These are phyloP conservation scores for Heliocidaris tuberculata DNA, from an alignment of 35 echinoderm and acorn worm species.

Conservation along the genomic window DNA sequence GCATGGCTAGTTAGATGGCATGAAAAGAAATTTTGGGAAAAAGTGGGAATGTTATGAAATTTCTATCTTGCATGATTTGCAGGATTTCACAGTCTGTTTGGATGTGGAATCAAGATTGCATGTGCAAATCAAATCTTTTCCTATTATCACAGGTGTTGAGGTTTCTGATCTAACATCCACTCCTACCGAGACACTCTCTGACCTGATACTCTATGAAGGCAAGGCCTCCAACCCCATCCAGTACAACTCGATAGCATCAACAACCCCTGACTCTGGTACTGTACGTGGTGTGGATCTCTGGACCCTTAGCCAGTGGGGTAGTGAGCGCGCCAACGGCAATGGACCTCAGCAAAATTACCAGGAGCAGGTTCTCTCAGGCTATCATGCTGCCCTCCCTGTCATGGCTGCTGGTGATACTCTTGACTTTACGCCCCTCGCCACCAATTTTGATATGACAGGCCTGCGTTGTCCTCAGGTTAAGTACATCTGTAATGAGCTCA, in stretches of 20 bases:
- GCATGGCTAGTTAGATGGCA: conserved; percentile 5
- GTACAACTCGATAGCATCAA: background rate
- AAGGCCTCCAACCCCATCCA: conserved; percentile 33
- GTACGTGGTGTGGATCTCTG: conserved; percentile 43
- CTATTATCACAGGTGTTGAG: conserved; percentile 47
- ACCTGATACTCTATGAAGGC: conserved; percentile 42
- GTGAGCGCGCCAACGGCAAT: conserved; percentile 45
- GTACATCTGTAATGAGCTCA: conserved; percentile 73
- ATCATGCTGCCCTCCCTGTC: conserved; percentile 66
- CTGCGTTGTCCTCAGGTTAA: conserved; percentile 63
- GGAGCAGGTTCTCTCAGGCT: conserved; percentile 55
- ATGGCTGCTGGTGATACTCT: conserved; percentile 52
- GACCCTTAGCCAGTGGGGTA: conserved; percentile 47
- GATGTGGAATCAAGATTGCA: background rate
- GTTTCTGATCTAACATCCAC: background rate
- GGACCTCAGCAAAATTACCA: background rate
- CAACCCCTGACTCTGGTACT: background rate
- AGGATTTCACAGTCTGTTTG: background rate
- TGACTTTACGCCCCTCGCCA: conserved; percentile 50
- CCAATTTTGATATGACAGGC: conserved; percentile 81
- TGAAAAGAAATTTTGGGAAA: background rate
- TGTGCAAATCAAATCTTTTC: conserved; percentile 40
- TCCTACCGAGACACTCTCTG: background rate
- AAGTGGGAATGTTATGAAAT: background rate
- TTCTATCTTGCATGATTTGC: background rate